Evolutionary conservation across 2,888 invertebrate species (phyloP).

Genomic region (Argyresthia albistria): DNA sequence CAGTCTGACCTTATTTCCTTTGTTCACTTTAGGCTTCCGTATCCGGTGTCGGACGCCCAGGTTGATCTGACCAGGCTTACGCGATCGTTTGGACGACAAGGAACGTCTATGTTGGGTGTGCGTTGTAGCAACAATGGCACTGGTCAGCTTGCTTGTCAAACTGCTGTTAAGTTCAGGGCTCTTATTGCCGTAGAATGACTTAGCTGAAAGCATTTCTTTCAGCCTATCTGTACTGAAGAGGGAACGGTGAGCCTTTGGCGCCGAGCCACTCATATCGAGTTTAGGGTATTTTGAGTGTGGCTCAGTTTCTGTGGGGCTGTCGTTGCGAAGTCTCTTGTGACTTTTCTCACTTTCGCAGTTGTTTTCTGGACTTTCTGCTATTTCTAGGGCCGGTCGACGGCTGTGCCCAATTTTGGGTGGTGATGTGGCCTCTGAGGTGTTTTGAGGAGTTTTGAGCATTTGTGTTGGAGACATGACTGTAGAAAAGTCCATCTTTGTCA

Average conservation of each 20-base stretch:
- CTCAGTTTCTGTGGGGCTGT: slow-evolving; percentile 36
- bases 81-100: slow-evolving; percentile 30
- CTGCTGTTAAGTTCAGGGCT: slow-evolving; percentile 48
- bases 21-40: slow-evolving; percentile 70
- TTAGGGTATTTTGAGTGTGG: slow-evolving; percentile 46
- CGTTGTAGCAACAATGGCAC: slow-evolving; percentile 37
- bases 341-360: slow-evolving; percentile 46
- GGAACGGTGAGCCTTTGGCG: slow-evolving; percentile 56
- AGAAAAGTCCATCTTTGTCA: slow-evolving; percentile 51
- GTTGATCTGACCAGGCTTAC: slow-evolving; percentile 75
- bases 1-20: slow-evolving; percentile 23
- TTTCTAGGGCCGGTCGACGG: slow-evolving; percentile 40
- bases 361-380: slow-evolving; percentile 54
- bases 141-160: slow-evolving; percentile 37
- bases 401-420: slow-evolving; percentile 53
- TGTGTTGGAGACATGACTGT: slow-evolving; percentile 45
- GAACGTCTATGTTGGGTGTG: slow-evolving; percentile 27
- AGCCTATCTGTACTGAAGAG: slow-evolving; percentile 53
- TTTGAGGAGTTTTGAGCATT: slow-evolving; percentile 59
- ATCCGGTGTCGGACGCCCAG: slow-evolving; percentile 77
- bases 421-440: slow-evolving; percentile 37
- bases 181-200: slow-evolving; percentile 70
- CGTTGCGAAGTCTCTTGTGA: slow-evolving; percentile 48
- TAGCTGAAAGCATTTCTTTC: slow-evolving; percentile 63
- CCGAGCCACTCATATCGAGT: slow-evolving; percentile 31